Base-by-base conservation (phyloP, 2,797 vertebrate genomes). In the Falco biarmicus region DNA sequence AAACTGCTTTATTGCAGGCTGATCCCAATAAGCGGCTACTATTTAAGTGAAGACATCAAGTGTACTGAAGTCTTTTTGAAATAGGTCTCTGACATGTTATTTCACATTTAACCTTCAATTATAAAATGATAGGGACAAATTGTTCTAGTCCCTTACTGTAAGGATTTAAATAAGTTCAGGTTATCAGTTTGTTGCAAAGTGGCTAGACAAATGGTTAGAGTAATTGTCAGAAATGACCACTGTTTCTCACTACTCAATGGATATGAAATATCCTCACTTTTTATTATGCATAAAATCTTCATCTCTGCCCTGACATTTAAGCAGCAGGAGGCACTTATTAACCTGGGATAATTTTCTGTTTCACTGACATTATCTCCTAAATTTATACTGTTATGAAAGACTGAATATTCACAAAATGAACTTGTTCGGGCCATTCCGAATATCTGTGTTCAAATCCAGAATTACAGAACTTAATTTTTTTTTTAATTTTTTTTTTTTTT, bases 301-400 rank as follows among this genome's bases (percentile, higher is more conserved):
- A 29, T 66, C 65, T 90, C 92, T 92, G 69, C 68, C 59, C 65
- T 94, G 85, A 56, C 78, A 70, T 93, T 93, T 95, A 92, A 91
- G 34, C 57, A 88, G 28, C 41, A 89, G 50, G 17, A 84, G 28
- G 24, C 47, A 80, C 57, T 94, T 93, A 80, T n/a, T 92, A 92
- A 89, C 63, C 43, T 19, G 48, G 85, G 59, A 79, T 56, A 64
- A 89, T 91, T 78, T 87, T 90, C 80, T 92, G 45, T 76, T 66
- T 47, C 39, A 51, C 31, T 92, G 79, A 43, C 47, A 57, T 91
- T 56, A 59, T 32, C 59, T 29, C 64, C 79, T 89, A 73, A 76
- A 74, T 94, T 81, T 61, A 18, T 64, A 76, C 22, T 77, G 69
- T 26, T 85, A 84, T 9, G 37, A 68, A 81, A 64, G 45, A 87